Evolutionary conservation across 1,140 invertebrate species (phyloP), one percentile per base, ranked within the genome.

Genomic region (Rhizoglyphus robini): DNA sequence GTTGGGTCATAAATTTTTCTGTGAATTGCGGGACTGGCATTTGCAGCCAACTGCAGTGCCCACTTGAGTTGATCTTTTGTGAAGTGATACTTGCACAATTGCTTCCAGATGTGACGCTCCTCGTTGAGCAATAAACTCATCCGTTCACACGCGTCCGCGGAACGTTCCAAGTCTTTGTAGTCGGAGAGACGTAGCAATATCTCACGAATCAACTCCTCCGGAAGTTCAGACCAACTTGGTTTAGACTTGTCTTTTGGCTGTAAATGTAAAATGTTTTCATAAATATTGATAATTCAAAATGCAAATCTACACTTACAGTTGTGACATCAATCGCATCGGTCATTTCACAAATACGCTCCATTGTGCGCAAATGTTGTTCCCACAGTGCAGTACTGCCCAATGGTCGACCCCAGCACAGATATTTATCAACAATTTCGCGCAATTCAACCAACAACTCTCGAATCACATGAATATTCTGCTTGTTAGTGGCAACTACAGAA

Each of bases 71-170:
- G 92, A 67, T 86, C 82, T 58, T 83, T 81, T 23, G 84, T 86
- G 78, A 97, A 98, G 76, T 98, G 94, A 76, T 93, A 97, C 62
- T 83, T 81, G 48, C 88, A 88, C 36, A 97, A 81, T 73, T 92
- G 86, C 62, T 86, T 81, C 95, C 95, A 98, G 47, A 96, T 85
- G 67, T 88, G 81, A 74, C 88, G 85, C 73, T 97, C 92, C 47
- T 87, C 83, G 36, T 60, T 60, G 27, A 88, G 84, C 11, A 97
- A 79, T 32, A 84, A 80, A 34, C 88, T 83, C 78, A 90, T 84
- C 31, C 83, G 79, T 61, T 78, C 78, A 79, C 84, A 86, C 3
- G 87, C 84, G 80, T 78, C 82, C 69, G 78, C 84, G 4, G 82
- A 79, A 54, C 81, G 84, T 69, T 88, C 83, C 70, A 98, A 81